phyloP scores from a whole-genome alignment of 2,797 vertebrate genomes.

The Orientallactaga sibirica region DNA sequence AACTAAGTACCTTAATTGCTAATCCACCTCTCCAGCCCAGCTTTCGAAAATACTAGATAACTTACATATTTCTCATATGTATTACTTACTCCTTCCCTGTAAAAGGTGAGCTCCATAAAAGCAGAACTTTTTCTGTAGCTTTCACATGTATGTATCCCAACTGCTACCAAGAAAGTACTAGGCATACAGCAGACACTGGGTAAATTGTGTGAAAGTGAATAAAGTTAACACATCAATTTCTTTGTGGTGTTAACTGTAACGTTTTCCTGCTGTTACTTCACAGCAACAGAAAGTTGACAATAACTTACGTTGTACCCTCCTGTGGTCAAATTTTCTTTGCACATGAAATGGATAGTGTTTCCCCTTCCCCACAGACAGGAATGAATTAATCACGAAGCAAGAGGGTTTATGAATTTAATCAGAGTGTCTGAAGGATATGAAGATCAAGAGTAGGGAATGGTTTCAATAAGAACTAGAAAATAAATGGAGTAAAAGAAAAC shows the following conservation, averaged over 20 bases:
- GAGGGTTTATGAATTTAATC: slow-evolving; percentile 79
- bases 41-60: background rate
- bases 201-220: background rate
- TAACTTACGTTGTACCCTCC: background rate
- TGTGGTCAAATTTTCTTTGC: background rate
- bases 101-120: background rate
- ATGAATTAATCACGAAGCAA: slow-evolving; percentile 66
- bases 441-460: slow-evolving; percentile 38
- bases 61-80: background rate
- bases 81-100: background rate
- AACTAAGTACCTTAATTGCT: too few relatives aligned
- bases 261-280: background rate
- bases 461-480: slow-evolving; percentile 65
- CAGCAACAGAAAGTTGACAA: background rate
- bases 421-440: slow-evolving; percentile 68
- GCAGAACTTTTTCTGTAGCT: background rate
- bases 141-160: background rate
- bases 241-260: background rate
- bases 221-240: background rate
- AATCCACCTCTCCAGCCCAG: too few relatives aligned
- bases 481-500: slow-evolving; percentile 59
- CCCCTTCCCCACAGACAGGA: background rate
- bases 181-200: background rate
- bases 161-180: background rate
- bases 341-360: slow-evolving; percentile 15